Evolutionary conservation across 2,797 vertebrate species (phyloP).

Genomic region (Helicolenus hilgendorfi): DNA sequence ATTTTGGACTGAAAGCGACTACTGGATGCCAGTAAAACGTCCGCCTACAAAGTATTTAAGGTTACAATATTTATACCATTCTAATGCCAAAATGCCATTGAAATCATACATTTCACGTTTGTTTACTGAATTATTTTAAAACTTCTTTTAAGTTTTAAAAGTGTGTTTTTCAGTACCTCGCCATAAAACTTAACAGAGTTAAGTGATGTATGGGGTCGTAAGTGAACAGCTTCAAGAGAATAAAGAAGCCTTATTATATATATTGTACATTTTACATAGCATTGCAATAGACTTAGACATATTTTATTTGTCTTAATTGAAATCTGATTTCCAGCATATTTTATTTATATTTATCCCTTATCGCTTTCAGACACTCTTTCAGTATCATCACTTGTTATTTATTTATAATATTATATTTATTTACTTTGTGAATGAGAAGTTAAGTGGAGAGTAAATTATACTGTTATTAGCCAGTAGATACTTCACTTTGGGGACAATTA

Average conservation of each 20-base stretch:
- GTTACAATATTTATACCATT: too few relatives aligned
- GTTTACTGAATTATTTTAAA: too few relatives aligned
- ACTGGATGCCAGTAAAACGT: too few relatives aligned
- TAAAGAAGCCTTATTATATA: neutral
- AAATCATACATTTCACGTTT: too few relatives aligned
- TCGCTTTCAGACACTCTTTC: neutral
- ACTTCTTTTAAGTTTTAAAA: too few relatives aligned
- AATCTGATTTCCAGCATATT: neutral
- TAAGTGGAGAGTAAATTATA: neutral
- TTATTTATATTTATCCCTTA: neutral
- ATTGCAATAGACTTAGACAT: neutral
- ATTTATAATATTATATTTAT: neutral
- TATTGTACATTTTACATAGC: neutral
- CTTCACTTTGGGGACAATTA: neutral
- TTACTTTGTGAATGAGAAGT: neutral
- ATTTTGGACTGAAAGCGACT: too few relatives aligned
- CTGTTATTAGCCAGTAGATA: neutral
- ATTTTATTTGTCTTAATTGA: neutral
- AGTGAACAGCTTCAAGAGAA: neutral
- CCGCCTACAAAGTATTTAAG: too few relatives aligned
- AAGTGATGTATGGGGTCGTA: neutral
- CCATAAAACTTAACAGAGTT: too few relatives aligned
- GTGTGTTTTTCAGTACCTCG: too few relatives aligned
- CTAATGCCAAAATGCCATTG: too few relatives aligned
- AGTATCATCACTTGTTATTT: neutral